These are phyloP conservation scores for Lytechinus pictus DNA, from an alignment of 35 echinoderm and acorn worm genomes.

Conservation along the genomic window DNA sequence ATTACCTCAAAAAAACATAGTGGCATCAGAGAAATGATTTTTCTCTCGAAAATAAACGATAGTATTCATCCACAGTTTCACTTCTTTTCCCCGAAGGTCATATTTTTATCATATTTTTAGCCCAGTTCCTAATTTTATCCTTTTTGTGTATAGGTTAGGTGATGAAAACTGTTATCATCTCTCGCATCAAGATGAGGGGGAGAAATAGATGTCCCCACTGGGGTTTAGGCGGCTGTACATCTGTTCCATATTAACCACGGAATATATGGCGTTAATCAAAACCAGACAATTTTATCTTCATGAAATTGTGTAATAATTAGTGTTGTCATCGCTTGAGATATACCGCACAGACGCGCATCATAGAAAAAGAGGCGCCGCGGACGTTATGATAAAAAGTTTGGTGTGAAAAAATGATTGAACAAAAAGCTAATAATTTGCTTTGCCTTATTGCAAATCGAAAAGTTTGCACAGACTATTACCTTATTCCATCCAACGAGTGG, in stretches of 20 bases:
- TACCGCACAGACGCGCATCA: no score
- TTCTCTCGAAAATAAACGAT: neutral
- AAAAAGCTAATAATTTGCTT: no score
- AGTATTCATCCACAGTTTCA: neutral
- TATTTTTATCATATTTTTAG: neutral
- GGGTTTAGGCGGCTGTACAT: neutral
- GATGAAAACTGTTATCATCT: conserved; percentile 35
- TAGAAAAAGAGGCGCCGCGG: no score
- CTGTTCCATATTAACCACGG: neutral
- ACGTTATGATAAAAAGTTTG: no score
- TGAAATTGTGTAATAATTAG: conserved; percentile 3
- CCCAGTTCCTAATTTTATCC: neutral
- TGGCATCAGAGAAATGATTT: neutral
- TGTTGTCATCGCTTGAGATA: neutral
- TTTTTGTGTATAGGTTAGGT: neutral
- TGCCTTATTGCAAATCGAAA: no score
- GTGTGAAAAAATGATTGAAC: no score
- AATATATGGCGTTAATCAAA: neutral
- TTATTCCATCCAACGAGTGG: no score
- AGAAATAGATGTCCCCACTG: neutral
- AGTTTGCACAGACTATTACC: no score
- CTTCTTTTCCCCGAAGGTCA: neutral
- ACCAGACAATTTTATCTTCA: neutral
- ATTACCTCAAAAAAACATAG: neutral
- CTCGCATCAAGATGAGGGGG: neutral